Base-by-base conservation (phyloP, 1,140 invertebrate species). In the Cylas formicarius region DNA sequence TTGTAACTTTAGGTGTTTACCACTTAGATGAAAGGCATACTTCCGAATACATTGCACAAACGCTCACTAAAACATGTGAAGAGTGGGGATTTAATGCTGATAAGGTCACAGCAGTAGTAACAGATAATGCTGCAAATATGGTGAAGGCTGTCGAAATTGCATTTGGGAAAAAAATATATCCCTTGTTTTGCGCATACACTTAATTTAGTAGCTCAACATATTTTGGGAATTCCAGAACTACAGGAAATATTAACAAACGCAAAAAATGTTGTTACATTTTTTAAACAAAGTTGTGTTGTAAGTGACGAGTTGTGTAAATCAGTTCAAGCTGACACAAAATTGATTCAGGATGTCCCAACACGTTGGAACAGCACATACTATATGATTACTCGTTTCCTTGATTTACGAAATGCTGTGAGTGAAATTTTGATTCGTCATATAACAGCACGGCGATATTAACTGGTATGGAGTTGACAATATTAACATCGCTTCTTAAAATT, bases 171-270 rank as follows among this genome's bases (percentile, higher is more conserved):
- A 34, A 63, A 63, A 40, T 60, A 69, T 40, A 55, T 67, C 10
- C 59, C 60, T 20, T 69, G 62, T 53, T 70, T 67, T 57, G 62
- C 63, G 0, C 67, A 70, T 46, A 68, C 59, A 7, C 16, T 70
- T n/a, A 66, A 67, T 61, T 61, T 67, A 27, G 56, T 66, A 6
- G 63, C 53, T 26, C 26, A 55, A 57, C 39, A 57, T 52, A 29
- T 27, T 36, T 16, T 41, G 31, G 28, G 34, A 21, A 22, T 48
- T 9, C 2, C 20, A 17, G 21, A 42, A 20, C 31, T 57, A 13
- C 22, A 38, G 34, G 4, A 16, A 14, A 17, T 60, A 33, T 46
- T 61, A 50, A 50, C 42, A n/a, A 61, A 62, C 56, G 49, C 62
- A 32, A 64, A 65, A 54, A 48, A 24, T 36, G 53, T 65, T 36